Evolutionary conservation across 2,113 vertebrate species (phyloP), one percentile per base, ranked within the genome.

Genomic region (Chlorodrepanis virens): DNA sequence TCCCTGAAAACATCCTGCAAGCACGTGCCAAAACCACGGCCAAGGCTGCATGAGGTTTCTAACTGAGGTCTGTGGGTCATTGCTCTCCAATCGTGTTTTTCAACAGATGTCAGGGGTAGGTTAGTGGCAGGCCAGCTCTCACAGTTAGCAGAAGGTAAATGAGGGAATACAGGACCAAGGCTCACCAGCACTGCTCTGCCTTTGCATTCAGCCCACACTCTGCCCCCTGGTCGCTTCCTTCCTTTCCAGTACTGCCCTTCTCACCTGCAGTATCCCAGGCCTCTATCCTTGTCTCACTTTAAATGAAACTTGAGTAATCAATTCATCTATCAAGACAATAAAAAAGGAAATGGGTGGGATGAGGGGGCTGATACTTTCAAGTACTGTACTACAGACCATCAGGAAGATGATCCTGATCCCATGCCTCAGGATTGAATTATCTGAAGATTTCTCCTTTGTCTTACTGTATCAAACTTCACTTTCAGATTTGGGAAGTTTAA

Each of bases 91-190:
- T 52, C 24, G 0, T 5, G 5, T 28, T 89, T 88, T 87, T 23
- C 33, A 83, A 4, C 35, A 78, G 59, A 53, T 60, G 42, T n/a
- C 10, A 6, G 50, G 24, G 39, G 14, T 5, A 54, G 45, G 53
- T 79, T 50, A 75, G 40, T 1, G 10, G 67, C 45, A 23, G 67
- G 49, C 28, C 44, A 35, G 39, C 52, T 39, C 59, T 56, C 0
- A 0, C n/a, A 53, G 40, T 40, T 10, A 65, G 50, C 42, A 28
- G 31, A 81, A 70, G 29, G 35, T 33, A 21, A 0, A 0, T 2
- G 17, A 3, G 7, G 33, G 45, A 44, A 44, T 47, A 18, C 0
- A 1, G 42, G 69, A 54, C 60, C 56, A 37, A 64, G 52, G 70
- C 60, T 81, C 54, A 59, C 63, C 71, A 14, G 20, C 44, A 7